A percentile compares a stretch with the other conserved stretches of the same genome.
These are phyloP conservation scores for Labroides dimidiatus DNA, from an alignment of 2,797 vertebrate genomes.

Conservation along the genomic window DNA sequence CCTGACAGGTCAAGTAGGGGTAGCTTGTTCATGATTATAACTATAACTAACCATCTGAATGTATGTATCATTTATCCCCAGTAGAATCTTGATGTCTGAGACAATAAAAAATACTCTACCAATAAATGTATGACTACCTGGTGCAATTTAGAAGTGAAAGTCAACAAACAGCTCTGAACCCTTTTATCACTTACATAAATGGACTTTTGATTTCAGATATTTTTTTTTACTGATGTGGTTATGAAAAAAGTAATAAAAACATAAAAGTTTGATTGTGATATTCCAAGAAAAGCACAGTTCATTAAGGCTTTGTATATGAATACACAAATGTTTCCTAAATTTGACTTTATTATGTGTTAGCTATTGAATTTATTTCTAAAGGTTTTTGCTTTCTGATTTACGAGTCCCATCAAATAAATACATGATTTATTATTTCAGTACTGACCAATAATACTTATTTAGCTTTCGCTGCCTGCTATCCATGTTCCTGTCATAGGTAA, in stretches of 20 bases:
- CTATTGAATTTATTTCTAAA: background rate
- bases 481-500: background rate
- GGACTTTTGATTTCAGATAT: background rate
- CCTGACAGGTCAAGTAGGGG: conserved; percentile 19
- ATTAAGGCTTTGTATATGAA: background rate
- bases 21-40: conserved; percentile 10
- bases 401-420: too few relatives aligned
- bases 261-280: background rate
- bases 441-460: background rate
- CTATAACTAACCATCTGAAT: too few relatives aligned
- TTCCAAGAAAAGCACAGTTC: background rate
- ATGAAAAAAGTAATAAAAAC: background rate
- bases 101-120: background rate
- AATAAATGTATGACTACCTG: background rate
- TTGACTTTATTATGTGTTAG: too few relatives aligned
- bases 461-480: background rate
- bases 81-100: background rate
- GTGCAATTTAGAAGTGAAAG: background rate
- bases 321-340: background rate
- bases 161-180: background rate
- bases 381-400: too few relatives aligned
- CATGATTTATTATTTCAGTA: too few relatives aligned
- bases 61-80: background rate
- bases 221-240: background rate
- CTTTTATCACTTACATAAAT: background rate